Percentiles rank a stretch among this genome's conserved stretches.
Evolutionary conservation across 2,113 vertebrate species (phyloP).

Genomic region (Sceloporus undulatus): DNA sequence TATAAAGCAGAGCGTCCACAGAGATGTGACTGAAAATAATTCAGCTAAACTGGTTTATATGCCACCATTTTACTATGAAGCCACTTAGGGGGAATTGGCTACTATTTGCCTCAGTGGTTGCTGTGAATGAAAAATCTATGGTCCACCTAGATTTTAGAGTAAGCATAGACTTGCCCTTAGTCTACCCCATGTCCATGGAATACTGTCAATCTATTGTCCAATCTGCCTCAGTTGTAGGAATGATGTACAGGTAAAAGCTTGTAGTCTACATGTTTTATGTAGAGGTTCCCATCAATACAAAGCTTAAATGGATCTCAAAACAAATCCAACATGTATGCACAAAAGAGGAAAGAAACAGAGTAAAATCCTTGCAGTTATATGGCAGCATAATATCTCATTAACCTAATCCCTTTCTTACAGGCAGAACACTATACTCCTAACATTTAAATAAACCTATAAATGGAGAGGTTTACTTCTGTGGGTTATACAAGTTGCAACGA

Average conservation of each 20-base stretch:
- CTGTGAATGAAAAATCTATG: no score
- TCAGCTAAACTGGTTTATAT: no score
- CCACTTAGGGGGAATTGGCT: no score
- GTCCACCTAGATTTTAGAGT: no score
- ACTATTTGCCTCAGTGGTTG: no score
- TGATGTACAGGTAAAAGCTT: not conserved
- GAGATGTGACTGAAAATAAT: no score
- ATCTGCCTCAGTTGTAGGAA: not conserved
- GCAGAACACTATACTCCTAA: not conserved
- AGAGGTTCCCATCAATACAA: not conserved
- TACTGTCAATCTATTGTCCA: not conserved
- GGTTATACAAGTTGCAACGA: not conserved
- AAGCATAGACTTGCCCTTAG: no score
- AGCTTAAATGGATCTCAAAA: not conserved
- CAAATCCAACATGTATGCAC: not conserved
- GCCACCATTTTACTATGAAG: no score
- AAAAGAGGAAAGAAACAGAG: not conserved
- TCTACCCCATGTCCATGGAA: no score
- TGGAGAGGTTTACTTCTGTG: not conserved
- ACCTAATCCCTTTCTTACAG: not conserved
- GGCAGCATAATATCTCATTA: slow-evolving; percentile 15
- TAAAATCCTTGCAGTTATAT: not conserved
- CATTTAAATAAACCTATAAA: slow-evolving; percentile 27
- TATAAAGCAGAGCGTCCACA: no score
- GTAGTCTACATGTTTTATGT: not conserved